A percentile compares a stretch with the other conserved stretches of the same genome.
Evolutionary conservation across 2,113 vertebrate genomes (phyloP).

Genomic region (Hippopotamus amphibius): DNA sequence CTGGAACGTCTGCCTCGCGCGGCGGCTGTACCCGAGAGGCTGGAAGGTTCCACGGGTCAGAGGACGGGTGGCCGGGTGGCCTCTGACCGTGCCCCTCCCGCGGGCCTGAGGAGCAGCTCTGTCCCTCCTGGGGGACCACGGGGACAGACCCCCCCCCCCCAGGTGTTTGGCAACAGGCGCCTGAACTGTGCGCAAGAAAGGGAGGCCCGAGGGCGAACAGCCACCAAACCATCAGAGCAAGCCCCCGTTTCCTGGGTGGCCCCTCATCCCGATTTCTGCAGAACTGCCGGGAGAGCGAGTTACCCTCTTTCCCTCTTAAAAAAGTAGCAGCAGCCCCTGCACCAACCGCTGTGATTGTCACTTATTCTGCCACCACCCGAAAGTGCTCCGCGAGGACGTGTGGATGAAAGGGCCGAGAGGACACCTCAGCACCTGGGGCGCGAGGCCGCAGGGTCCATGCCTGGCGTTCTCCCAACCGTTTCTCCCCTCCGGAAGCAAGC

Average conservation of each 20-base stretch:
- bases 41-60: neutral
- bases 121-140: neutral
- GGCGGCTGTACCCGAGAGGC: neutral
- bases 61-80: neutral
- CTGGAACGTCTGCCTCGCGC: constrained; percentile 39
- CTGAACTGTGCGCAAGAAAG: neutral
- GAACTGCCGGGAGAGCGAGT: neutral
- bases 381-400: neutral
- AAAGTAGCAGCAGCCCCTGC: neutral
- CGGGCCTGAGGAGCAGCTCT: neutral
- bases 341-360: fast-evolving
- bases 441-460: constrained; percentile 48
- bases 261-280: constrained; percentile 50
- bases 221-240: constrained; percentile 51
- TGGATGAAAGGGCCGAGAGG: neutral
- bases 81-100: neutral
- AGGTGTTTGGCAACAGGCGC: neutral
- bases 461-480: neutral
- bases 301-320: neutral
- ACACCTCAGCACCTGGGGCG: constrained; percentile 8
- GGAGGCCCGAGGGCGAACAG: neutral
- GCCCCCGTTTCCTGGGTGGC: constrained; percentile 65
- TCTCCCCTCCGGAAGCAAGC: neutral
- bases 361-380: constrained; percentile 62
- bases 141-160: too few species aligned